These are phyloP conservation scores for Glyphotaelius pellucidus DNA, from an alignment of 2,888 invertebrate genomes.

Conservation along the genomic window DNA sequence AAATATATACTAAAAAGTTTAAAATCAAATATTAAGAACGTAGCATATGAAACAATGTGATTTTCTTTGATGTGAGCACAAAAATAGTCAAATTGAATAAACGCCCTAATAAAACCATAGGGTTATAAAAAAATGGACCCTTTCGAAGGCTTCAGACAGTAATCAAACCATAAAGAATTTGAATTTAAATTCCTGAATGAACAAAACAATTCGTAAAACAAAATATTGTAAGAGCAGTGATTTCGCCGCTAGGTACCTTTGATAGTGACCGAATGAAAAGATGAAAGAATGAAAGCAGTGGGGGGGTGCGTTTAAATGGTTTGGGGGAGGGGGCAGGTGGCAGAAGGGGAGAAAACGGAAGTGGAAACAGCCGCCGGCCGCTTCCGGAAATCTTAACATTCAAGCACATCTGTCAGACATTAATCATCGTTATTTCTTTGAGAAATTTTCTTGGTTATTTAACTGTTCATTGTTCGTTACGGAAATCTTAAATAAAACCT, in stretches of 20 bases:
- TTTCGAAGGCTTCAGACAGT: background rate
- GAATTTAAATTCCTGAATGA: background rate
- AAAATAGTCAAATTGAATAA: background rate
- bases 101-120: background rate
- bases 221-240: background rate
- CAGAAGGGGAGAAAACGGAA: background rate
- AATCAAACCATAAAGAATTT: background rate
- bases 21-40: no score
- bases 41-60: background rate
- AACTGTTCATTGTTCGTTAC: background rate
- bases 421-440: background rate
- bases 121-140: background rate
- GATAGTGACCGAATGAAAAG: background rate
- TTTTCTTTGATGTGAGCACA: background rate
- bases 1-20: no score
- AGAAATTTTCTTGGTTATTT: background rate
- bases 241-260: background rate
- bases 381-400: constrained; percentile 24
- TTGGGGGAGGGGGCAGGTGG: no score
- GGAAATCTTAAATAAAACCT: background rate
- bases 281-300: background rate
- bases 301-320: background rate
- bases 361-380: constrained; percentile 4
- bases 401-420: constrained; percentile 8
- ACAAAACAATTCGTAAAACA: background rate